Conservation (phyloP, 2,113 vertebrate genomes). For the Orycteropus afer region DNA sequence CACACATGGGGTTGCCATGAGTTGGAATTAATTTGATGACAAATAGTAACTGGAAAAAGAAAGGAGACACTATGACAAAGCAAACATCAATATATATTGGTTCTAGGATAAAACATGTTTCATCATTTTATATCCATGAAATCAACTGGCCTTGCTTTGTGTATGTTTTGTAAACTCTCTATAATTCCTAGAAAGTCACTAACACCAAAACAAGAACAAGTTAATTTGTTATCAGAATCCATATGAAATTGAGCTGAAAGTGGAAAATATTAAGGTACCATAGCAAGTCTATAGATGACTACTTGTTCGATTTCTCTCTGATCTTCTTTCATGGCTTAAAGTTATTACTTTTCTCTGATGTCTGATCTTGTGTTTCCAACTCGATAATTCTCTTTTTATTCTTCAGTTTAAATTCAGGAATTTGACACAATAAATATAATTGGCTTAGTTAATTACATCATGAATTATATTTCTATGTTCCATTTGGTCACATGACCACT, state of each 20-base stretch:
- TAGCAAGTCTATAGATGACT: background rate
- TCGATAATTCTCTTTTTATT: background rate
- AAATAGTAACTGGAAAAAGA: background rate
- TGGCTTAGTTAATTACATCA: background rate
- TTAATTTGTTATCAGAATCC: background rate
- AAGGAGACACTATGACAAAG: background rate
- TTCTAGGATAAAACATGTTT: background rate
- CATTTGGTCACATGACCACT: background rate
- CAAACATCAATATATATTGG: background rate
- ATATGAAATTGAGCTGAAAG: background rate
- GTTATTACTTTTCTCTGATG: background rate
- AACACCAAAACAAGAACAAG: background rate
- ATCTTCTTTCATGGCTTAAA: background rate
- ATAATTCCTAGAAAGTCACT: background rate
- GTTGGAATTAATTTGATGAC: too few relatives aligned
- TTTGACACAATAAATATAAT: background rate
- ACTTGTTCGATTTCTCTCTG: background rate
- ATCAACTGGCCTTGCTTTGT: background rate
- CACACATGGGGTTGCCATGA: too few relatives aligned
- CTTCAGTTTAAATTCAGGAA: background rate
- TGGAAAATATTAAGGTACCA: background rate
- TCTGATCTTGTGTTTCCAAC: background rate
- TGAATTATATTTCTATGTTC: background rate
- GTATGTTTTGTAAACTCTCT: background rate
- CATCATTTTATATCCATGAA: background rate